Percentiles rank a stretch among this genome's conserved stretches.
Conservation (phyloP, 2,888 invertebrate genomes). For the Melanostoma mellinum region DNA sequence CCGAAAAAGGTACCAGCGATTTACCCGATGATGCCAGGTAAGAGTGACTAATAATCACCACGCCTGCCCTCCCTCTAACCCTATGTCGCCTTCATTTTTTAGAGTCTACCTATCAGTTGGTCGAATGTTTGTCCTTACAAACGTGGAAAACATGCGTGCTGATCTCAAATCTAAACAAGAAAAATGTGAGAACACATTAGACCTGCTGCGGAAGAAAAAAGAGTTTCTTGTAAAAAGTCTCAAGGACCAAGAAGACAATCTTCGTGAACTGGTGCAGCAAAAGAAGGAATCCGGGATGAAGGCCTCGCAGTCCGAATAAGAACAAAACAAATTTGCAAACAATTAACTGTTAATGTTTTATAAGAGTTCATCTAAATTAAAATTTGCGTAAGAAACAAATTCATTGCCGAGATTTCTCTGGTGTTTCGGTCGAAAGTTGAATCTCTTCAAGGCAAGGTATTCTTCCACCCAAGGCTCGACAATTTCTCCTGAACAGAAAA, state of each 20-base stretch:
- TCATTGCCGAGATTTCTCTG: constrained; percentile 95
- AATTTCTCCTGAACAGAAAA: constrained; percentile 93
- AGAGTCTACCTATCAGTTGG: constrained; percentile 86
- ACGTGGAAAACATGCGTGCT: constrained; percentile 85
- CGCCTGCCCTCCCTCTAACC: neutral
- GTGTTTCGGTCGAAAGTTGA: constrained; percentile 90
- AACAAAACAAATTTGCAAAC: constrained; percentile 25
- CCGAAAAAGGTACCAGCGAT: constrained; percentile 83
- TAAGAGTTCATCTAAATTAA: constrained; percentile 85
- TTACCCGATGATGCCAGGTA: constrained; percentile 80
- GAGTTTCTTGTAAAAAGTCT: constrained; percentile 88
- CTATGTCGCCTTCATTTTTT: constrained; percentile 13
- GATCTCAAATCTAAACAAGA: constrained; percentile 85
- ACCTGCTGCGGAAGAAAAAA: constrained; percentile 88
- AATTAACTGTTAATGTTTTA: constrained; percentile 41
- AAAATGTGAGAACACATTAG: constrained; percentile 86
- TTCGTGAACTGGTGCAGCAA: constrained; percentile 90
- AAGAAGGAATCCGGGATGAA: constrained; percentile 83
- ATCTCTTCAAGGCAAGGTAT: constrained; percentile 86
- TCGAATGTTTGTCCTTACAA: constrained; percentile 89
- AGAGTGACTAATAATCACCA: constrained; percentile 14
- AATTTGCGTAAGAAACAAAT: constrained; percentile 95
- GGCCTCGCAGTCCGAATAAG: constrained; percentile 47
- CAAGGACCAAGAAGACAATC: constrained; percentile 91
- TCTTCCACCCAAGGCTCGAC: constrained; percentile 87